Conservation (phyloP, 2,113 vertebrate species). For the Scortum barcoo region DNA sequence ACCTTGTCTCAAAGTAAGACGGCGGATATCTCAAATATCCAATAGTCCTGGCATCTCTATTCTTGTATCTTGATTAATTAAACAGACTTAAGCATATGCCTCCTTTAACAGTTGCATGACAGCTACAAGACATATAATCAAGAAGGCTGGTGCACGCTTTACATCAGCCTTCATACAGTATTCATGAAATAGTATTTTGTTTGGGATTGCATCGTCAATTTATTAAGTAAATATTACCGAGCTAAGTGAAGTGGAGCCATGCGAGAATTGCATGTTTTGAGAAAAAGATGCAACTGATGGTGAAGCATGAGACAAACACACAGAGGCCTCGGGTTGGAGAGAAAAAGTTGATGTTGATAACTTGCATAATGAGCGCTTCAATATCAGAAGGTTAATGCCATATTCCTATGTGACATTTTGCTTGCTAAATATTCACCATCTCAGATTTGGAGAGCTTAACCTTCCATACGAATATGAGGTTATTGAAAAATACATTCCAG, state of each 20-base stretch:
- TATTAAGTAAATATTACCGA: constrained; percentile 37
- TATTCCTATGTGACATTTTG: constrained; percentile 79
- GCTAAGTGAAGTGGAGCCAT: constrained; percentile 33
- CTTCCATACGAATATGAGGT: constrained; percentile 69
- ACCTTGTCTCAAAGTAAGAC: background rate
- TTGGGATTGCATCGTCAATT: constrained; percentile 23
- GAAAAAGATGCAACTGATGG: constrained; percentile 19
- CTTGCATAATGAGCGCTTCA: constrained; percentile 70
- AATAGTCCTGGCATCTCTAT: background rate
- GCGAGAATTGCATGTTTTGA: constrained; percentile 13
- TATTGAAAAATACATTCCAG: constrained; percentile 72
- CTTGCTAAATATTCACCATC: constrained; percentile 75
- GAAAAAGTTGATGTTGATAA: constrained; percentile 46
- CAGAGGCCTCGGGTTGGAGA: background rate
- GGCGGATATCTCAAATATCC: constrained; percentile 4
- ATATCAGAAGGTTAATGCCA: constrained; percentile 74
- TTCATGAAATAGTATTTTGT: constrained; percentile 38
- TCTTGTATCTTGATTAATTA: constrained; percentile 27
- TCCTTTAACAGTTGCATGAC: constrained; percentile 10
- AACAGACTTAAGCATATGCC: constrained; percentile 1
- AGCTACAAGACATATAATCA: constrained; percentile 45
- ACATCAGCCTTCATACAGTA: constrained; percentile 15
- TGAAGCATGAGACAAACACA: background rate
- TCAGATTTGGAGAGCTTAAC: constrained; percentile 73
- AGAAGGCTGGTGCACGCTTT: constrained; percentile 3